Percentiles rank a stretch among this genome's conserved stretches.
phyloP scores from a whole-genome alignment of 2,888 invertebrate genomes.

The Caenorhabditis zanzibari region DNA sequence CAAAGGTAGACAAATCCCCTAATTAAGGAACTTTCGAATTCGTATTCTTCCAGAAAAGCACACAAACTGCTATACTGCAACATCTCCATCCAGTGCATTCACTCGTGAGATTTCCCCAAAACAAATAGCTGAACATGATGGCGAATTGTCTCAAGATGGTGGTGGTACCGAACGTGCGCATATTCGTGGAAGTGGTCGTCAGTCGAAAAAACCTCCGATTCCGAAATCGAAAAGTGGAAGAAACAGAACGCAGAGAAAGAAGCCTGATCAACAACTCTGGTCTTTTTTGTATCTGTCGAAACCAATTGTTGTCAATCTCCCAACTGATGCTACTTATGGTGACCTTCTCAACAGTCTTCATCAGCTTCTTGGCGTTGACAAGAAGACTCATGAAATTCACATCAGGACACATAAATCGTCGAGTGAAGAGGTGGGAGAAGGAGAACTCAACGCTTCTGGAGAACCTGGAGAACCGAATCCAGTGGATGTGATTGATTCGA shows the following conservation, averaged over 20 bases:
- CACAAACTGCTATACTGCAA: neutral
- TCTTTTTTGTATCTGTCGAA: conserved; percentile 11
- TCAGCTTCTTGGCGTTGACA: conserved; percentile 3
- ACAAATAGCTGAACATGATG: conserved; percentile 49
- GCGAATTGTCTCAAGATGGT: conserved; percentile 28
- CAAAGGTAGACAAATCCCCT: neutral
- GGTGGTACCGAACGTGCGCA: conserved; percentile 12
- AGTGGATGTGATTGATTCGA: conserved; percentile 11
- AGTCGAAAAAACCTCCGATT: neutral
- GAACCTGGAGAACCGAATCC: conserved; percentile 4
- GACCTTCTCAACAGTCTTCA: conserved; percentile 26
- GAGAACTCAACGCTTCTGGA: neutral
- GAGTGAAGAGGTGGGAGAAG: conserved; percentile 40
- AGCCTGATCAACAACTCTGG: conserved; percentile 14
- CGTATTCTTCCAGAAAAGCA: conserved; percentile 21
- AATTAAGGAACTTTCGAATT: neutral
- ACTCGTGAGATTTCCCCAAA: conserved; percentile 30
- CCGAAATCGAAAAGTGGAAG: conserved; percentile 13
- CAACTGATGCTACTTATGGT: conserved; percentile 24
- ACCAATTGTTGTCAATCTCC: conserved; percentile 36
- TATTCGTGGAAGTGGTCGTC: conserved; percentile 23
- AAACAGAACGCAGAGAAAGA: neutral
- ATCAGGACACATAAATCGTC: conserved; percentile 47
- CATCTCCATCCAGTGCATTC: conserved; percentile 21
- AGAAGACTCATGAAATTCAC: conserved; percentile 18